A percentile compares a stretch with the other conserved stretches of the same genome.
phyloP scores from a whole-genome alignment of 2,797 vertebrate genomes.

The Linurgus olivaceus region DNA sequence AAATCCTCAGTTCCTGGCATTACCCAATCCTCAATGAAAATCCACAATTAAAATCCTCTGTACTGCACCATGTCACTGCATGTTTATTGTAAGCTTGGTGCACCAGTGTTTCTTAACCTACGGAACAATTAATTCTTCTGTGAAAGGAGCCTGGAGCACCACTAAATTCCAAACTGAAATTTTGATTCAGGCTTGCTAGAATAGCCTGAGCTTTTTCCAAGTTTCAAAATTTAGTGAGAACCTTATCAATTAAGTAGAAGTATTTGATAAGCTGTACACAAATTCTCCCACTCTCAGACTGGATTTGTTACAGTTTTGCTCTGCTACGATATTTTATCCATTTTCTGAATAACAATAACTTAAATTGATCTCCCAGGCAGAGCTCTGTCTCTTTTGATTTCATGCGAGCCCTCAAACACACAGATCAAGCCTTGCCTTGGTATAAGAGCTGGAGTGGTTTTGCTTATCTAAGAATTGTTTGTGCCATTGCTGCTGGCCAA shows the following conservation, averaged over 20 bases:
- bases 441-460: neutral
- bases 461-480: neutral
- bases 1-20: neutral
- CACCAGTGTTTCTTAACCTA: neutral
- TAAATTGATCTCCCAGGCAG: neutral
- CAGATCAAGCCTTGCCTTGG: neutral
- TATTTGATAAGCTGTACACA: neutral
- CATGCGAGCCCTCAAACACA: neutral
- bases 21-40: neutral
- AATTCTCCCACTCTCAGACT: neutral
- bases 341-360: neutral
- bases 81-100: neutral
- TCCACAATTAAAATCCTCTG: fast-evolving
- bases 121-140: neutral
- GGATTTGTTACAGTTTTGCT: neutral
- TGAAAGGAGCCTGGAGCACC: neutral
- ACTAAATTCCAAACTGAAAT: neutral
- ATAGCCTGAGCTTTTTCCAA: neutral
- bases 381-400: neutral
- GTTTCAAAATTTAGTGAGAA: neutral
- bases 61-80: neutral
- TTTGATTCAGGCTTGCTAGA: neutral
- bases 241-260: neutral
- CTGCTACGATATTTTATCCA: neutral
- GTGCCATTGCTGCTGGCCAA: neutral